Percentiles rank a stretch among this genome's conserved stretches.
phyloP scores from a whole-genome alignment of 2,888 invertebrate species.

The Zelleria hepariella region DNA sequence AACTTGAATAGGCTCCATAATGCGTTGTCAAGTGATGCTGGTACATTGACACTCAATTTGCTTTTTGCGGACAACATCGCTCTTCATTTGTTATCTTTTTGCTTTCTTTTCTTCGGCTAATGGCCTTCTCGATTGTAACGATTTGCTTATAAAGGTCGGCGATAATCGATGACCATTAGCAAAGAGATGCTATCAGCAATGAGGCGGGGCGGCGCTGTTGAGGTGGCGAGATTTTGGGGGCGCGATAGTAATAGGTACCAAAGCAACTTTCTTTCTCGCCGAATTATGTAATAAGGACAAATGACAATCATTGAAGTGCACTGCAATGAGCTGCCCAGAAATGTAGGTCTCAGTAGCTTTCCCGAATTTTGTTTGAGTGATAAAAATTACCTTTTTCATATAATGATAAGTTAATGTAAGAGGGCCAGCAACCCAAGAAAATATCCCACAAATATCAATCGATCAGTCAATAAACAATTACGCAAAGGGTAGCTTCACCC shows the following conservation, averaged over 20 bases:
- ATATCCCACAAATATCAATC: not conserved
- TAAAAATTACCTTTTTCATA: not conserved
- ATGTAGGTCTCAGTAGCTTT: too few species aligned
- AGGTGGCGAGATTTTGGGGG: too few species aligned
- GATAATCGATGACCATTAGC: not conserved
- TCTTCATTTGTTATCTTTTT: conserved; percentile 10
- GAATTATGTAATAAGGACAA: too few species aligned
- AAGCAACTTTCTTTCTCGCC: not conserved
- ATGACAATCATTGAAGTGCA: too few species aligned
- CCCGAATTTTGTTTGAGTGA: not conserved
- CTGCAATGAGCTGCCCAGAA: too few species aligned
- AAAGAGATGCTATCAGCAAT: not conserved
- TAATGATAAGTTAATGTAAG: not conserved
- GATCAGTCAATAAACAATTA: not conserved
- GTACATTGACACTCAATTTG: conserved; percentile 68
- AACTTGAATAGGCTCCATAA: conserved; percentile 58
- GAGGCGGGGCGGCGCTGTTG: not conserved
- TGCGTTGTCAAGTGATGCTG: conserved; percentile 50
- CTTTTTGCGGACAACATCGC: conserved; percentile 30
- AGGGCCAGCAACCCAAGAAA: not conserved
- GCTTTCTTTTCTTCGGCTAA: not conserved
- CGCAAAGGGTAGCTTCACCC: not conserved
- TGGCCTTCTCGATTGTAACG: not conserved
- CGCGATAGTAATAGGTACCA: too few species aligned
- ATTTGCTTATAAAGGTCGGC: not conserved